A percentile compares a stretch with the other conserved stretches of the same genome.
These are phyloP conservation scores for Tapirus indicus DNA, from an alignment of 2,797 vertebrate species.

Conservation along the genomic window DNA sequence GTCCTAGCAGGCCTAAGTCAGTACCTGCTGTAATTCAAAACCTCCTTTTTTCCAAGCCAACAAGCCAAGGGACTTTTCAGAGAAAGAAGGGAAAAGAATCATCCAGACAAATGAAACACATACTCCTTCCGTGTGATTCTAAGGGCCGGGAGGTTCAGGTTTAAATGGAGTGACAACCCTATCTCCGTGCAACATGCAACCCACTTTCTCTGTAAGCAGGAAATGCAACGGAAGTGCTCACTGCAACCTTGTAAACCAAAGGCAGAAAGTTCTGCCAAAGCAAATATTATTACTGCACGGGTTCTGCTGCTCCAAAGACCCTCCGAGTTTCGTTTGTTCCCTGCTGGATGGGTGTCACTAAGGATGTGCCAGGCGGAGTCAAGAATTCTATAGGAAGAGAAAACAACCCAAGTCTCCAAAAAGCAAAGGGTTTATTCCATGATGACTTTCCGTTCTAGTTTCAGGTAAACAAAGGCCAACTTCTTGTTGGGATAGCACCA, in stretches of 20 bases:
- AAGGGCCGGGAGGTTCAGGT: conserved; percentile 74
- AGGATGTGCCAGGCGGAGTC: not conserved
- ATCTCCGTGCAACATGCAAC: conserved; percentile 72
- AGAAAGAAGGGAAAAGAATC: conserved; percentile 24
- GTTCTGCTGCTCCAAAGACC: conserved; percentile 72
- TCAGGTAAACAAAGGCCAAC: conserved; percentile 48
- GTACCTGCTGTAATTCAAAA: conserved; percentile 69
- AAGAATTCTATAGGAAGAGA: conserved; percentile 40
- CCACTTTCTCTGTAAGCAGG: conserved; percentile 82
- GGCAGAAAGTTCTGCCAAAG: conserved; percentile 83
- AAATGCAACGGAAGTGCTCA: conserved; percentile 86
- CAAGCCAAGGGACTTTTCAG: conserved; percentile 56
- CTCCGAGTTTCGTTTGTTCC: conserved; percentile 65
- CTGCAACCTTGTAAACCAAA: conserved; percentile 82
- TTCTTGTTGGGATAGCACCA: not conserved
- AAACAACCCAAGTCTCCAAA: conserved; percentile 12
- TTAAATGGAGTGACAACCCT: conserved; percentile 71
- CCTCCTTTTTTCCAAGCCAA: conserved; percentile 42
- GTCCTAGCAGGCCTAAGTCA: conserved; percentile 23
- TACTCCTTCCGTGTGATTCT: conserved; percentile 51
- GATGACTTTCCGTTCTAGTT: not conserved
- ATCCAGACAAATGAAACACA: conserved; percentile 28
- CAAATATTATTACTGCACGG: conserved; percentile 81
- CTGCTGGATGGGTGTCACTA: not conserved
- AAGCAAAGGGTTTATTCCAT: not conserved